These are phyloP conservation scores for Diabrotica virgifera DNA, from an alignment of 1,140 invertebrate species.

Conservation along the genomic window DNA sequence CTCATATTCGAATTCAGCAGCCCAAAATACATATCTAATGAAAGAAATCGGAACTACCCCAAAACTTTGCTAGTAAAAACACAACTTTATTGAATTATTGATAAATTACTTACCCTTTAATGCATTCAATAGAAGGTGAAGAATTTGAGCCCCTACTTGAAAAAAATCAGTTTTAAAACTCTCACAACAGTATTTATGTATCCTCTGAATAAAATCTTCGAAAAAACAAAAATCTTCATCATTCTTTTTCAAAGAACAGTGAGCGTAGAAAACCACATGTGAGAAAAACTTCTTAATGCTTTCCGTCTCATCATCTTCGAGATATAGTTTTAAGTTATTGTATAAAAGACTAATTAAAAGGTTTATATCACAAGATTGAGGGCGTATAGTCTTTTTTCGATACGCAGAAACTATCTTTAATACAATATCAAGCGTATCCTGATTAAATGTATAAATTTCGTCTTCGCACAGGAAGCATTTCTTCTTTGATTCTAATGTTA, in stretches of 20 bases:
- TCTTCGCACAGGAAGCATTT: constrained; percentile 10
- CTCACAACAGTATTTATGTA: constrained; percentile 16
- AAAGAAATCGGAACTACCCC: too few species aligned
- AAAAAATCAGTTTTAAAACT: constrained; percentile 14
- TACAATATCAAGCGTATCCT: constrained; percentile 19
- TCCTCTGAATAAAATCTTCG: constrained; percentile 9
- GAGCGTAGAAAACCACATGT: constrained; percentile 20
- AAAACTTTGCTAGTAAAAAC: too few species aligned
- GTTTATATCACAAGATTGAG: constrained; percentile 16
- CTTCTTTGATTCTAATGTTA: constrained; percentile 26
- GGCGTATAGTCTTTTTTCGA: constrained; percentile 18
- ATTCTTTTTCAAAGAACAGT: constrained; percentile 16
- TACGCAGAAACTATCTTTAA: constrained; percentile 21
- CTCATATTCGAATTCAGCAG: too few species aligned
- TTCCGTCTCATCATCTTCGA: constrained; percentile 22
- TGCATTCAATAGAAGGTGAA: constrained; percentile 19
- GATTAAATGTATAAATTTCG: constrained; percentile 12
- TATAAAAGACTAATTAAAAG: constrained; percentile 16
- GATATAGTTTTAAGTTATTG: constrained; percentile 3
- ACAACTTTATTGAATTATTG: too few species aligned
- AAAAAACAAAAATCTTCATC: constrained; percentile 14
- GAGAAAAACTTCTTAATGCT: constrained; percentile 23
- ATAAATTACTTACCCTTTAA: constrained; percentile 7
- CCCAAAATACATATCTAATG: too few species aligned
- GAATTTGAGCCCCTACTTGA: constrained; percentile 18